Evolutionary conservation across 1,140 invertebrate species (phyloP), one percentile per base, ranked within the genome.

Genomic region (Bombus soroeensis): DNA sequence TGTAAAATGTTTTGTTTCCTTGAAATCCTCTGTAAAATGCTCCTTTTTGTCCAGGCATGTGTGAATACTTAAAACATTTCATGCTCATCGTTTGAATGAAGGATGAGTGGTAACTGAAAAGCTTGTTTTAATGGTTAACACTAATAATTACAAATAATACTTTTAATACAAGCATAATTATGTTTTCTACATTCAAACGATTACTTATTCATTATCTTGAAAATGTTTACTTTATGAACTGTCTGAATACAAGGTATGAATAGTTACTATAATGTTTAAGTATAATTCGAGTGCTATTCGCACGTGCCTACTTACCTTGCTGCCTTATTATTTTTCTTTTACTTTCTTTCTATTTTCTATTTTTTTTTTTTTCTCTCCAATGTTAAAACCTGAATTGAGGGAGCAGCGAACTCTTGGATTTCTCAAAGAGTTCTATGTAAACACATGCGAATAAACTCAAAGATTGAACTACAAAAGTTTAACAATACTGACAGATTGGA

Each of bases 401-500:
- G 83, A 85, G 76, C 81, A 89, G 64, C 57, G 64, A 47, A 62
- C 75, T 72, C 68, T 85, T 75, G 25, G 10, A 41, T 18, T 64
- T 74, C n/a, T 53, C 57, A 86, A 82, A 37, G 43, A 62, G 66
- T 83, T 66, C 64, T 18, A 84, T 74, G 73, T 83, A 80, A 87
- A 88, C 80, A 84, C 66, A 81, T 86, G 53, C 81, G 87, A 82
- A 77, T 81, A 80, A 74, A 81, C 34, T 89, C 66, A 86, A 83
- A 87, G 81, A 89, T 90, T 87, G 88, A 91, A 88, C 93, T 93
- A 92, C 83, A 91, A 78, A 78, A 92, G 88, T 82, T 93, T 94
- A 82, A 93, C 88, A 80, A 89, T 91, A 93, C 92, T 94, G 92
- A 94, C 93, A 94, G 93, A 94, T 94, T 93, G 93, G 92, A 93